These are phyloP conservation scores for Micoletzkya japonica DNA, from an alignment of 2,888 invertebrate species.

Conservation along the genomic window DNA sequence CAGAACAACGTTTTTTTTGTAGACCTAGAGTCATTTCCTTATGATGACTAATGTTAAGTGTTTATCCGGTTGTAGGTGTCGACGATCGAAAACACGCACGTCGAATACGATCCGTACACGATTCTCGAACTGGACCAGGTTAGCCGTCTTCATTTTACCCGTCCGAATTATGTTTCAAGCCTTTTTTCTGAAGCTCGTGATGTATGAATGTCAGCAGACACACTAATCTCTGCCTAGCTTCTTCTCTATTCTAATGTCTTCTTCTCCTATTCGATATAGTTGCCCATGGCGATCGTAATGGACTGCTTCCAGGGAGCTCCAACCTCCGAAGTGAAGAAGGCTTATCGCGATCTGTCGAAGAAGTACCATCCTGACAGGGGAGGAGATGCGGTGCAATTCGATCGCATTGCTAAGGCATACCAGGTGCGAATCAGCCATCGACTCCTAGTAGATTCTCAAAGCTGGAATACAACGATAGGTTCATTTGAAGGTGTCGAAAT, in stretches of 20 bases:
- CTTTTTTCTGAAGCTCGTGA: too few species aligned
- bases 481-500: too few species aligned
- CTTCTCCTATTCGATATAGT: too few species aligned
- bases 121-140: constrained; percentile 85
- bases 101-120: constrained; percentile 95
- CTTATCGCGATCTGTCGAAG: constrained; percentile 88
- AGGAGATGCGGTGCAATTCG: constrained; percentile 93
- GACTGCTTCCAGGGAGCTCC: constrained; percentile 74
- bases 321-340: constrained; percentile 86
- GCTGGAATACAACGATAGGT: too few species aligned
- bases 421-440: constrained; percentile 60
- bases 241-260: too few species aligned
- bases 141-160: too few species aligned
- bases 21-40: not conserved
- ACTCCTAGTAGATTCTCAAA: not conserved
- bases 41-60: not conserved
- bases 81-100: constrained; percentile 80
- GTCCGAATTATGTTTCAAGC: too few species aligned
- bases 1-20: not conserved
- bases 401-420: constrained; percentile 90
- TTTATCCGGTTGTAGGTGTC: constrained; percentile 70
- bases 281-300: too few species aligned
- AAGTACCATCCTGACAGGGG: constrained; percentile 79
- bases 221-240: too few species aligned
- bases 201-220: too few species aligned